These are phyloP conservation scores for Rhabdomys pumilio DNA, from an alignment of 2,797 vertebrate species.

Conservation along the genomic window DNA sequence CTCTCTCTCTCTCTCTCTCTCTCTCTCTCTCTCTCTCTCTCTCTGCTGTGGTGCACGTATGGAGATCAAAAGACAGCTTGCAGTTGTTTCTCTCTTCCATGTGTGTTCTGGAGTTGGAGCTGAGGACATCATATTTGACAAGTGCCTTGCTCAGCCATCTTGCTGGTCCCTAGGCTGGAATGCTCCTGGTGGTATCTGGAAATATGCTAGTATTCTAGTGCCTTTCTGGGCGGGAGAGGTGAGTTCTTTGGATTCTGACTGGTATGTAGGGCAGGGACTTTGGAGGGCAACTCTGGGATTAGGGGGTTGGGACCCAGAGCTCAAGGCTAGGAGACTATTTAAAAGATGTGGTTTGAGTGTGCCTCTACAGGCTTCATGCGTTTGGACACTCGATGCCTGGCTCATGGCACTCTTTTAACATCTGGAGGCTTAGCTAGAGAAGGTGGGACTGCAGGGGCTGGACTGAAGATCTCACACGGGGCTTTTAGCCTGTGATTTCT, in stretches of 20 bases:
- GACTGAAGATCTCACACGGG: background rate
- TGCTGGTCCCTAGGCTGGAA: background rate
- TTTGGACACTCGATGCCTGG: background rate
- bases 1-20: too few relatives aligned
- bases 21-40: too few relatives aligned
- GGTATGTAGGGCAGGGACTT: background rate
- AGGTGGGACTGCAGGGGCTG: background rate
- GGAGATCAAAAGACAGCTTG: background rate
- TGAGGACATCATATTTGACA: background rate
- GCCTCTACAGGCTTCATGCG: too few relatives aligned
- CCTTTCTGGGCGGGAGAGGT: background rate
- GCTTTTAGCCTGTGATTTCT: background rate
- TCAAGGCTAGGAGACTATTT: background rate
- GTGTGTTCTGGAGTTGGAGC: background rate
- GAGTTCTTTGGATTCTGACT: background rate
- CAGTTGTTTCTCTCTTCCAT: fast-evolving
- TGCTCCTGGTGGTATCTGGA: fast-evolving
- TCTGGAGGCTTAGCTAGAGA: background rate
- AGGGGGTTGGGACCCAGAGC: background rate
- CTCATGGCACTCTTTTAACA: background rate
- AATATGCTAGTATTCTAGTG: background rate
- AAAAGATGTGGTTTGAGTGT: background rate
- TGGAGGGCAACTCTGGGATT: background rate
- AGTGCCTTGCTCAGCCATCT: background rate
- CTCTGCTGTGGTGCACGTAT: too few relatives aligned